Evolutionary conservation across 2,113 vertebrate species (phyloP).

Genomic region (Pelobates fuscus): DNA sequence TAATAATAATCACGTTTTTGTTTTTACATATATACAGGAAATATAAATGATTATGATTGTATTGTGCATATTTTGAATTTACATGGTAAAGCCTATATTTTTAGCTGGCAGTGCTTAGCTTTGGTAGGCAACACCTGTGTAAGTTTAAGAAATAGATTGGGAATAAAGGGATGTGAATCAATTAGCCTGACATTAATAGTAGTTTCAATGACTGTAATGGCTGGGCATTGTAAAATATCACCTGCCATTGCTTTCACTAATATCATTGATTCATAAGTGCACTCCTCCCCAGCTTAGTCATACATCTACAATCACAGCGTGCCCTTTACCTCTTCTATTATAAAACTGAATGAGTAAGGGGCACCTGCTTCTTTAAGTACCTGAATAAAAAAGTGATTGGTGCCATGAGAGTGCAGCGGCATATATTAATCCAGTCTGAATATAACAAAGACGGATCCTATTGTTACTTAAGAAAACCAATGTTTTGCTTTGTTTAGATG

Average conservation of each 20-base stretch:
- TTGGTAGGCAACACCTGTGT: too few relatives aligned
- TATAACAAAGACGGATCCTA: not conserved
- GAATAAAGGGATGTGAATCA: too few relatives aligned
- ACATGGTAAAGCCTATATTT: too few relatives aligned
- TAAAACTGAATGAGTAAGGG: not conserved
- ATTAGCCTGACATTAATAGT: too few relatives aligned
- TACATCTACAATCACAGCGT: not conserved
- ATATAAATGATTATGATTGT: too few relatives aligned
- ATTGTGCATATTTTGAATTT: too few relatives aligned
- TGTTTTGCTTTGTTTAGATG: not conserved
- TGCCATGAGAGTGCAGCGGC: not conserved
- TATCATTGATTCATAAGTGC: constrained; percentile 10
- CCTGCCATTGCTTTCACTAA: not conserved
- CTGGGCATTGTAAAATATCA: not conserved
- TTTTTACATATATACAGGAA: not conserved
- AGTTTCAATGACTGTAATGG: too few relatives aligned
- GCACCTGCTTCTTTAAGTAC: not conserved
- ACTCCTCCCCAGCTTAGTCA: not conserved
- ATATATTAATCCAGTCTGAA: not conserved
- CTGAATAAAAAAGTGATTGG: not conserved
- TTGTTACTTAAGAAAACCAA: not conserved
- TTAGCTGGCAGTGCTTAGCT: too few relatives aligned
- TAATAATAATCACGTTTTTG: too few relatives aligned
- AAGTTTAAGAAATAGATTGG: too few relatives aligned
- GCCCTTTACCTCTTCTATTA: not conserved